phyloP scores from a whole-genome alignment of 1,140 invertebrate species.

The Zaprionus ornatus region DNA sequence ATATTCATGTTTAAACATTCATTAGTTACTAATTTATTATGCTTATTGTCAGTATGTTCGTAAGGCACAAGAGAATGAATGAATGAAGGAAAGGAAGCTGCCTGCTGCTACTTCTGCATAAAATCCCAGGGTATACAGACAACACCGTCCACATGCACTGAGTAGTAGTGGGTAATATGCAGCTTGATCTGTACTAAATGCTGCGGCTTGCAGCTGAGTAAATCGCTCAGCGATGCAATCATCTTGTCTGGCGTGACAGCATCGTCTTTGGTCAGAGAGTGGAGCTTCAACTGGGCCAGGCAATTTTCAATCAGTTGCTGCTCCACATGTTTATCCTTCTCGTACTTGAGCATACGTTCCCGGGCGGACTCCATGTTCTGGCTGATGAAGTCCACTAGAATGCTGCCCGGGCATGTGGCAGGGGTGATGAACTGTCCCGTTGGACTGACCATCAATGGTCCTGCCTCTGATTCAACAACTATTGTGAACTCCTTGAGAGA shows the following conservation, averaged over 20 bases:
- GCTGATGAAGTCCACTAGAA: slow-evolving; percentile 93
- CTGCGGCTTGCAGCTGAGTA: slow-evolving; percentile 85
- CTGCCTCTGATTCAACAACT: slow-evolving; percentile 96
- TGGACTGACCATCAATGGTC: slow-evolving; percentile 95
- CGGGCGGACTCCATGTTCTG: slow-evolving; percentile 90
- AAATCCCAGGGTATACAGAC: slow-evolving; percentile 97
- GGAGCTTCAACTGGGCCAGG: slow-evolving; percentile 87
- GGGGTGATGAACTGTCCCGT: slow-evolving; percentile 96
- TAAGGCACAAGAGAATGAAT: slow-evolving; percentile 59
- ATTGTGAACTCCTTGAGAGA: slow-evolving; percentile 90
- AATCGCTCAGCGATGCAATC: slow-evolving; percentile 91
- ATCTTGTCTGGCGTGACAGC: slow-evolving; percentile 94
- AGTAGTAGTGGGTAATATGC: slow-evolving; percentile 95
- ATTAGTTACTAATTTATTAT: slow-evolving; percentile 8
- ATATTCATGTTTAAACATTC: not conserved
- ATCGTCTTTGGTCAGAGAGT: slow-evolving; percentile 92
- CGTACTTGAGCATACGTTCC: slow-evolving; percentile 89
- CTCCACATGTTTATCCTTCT: slow-evolving; percentile 92
- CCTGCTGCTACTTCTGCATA: slow-evolving; percentile 78
- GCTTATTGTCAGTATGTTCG: slow-evolving; percentile 33
- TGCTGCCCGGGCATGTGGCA: slow-evolving; percentile 92
- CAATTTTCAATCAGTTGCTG: slow-evolving; percentile 88
- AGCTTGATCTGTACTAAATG: slow-evolving; percentile 86
- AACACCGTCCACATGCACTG: slow-evolving; percentile 94
- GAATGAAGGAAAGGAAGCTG: not conserved